Evolutionary conservation across 2,888 invertebrate species (phyloP).

Genomic region (Stramonita haemastoma): DNA sequence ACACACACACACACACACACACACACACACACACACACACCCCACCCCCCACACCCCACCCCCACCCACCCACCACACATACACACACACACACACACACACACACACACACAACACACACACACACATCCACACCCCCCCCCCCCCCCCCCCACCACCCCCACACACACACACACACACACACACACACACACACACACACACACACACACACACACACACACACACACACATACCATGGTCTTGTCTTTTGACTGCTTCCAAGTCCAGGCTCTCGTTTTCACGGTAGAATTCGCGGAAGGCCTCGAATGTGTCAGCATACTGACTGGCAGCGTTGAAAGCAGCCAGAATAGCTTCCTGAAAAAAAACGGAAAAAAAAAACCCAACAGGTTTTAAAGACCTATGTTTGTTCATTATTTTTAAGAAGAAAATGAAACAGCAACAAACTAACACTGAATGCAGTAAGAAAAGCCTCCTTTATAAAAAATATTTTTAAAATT

Average conservation of each 20-base stretch:
- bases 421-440: background rate
- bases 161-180: conserved; percentile 27
- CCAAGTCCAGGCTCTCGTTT: conserved; percentile 83
- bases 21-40: conserved; percentile 34
- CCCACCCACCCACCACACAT: background rate
- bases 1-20: conserved; percentile 10
- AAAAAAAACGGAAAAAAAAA: background rate
- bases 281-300: conserved; percentile 85
- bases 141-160: background rate
- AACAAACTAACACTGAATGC: background rate
- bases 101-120: conserved; percentile 27
- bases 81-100: conserved; percentile 26
- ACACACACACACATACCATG: conserved; percentile 72
- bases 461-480: background rate
- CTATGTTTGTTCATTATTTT: background rate
- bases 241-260: conserved; percentile 83
- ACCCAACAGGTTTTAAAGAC: background rate
- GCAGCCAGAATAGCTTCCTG: conserved; percentile 80
- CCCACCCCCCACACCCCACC: conserved; percentile 6
- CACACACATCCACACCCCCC: background rate
- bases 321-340: conserved; percentile 83
- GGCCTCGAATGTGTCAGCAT: conserved; percentile 83
- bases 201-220: conserved; percentile 15
- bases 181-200: conserved; percentile 17
- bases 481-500: background rate